phyloP scores from a whole-genome alignment of 92 coral and sea anemone species.

The Epizoanthus rinbou region DNA sequence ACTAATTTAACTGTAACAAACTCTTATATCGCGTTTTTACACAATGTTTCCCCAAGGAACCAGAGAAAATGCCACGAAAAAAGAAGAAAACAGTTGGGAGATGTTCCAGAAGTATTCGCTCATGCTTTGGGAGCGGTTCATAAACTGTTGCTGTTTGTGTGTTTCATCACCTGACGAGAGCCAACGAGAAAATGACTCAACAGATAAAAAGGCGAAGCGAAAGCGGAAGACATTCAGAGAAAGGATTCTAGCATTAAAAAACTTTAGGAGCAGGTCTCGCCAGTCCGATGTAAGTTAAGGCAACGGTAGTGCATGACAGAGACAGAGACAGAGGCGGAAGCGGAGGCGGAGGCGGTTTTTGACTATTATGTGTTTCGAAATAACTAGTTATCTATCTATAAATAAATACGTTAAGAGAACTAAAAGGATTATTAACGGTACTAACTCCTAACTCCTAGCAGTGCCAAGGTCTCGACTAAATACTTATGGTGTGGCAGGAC shows the following conservation, averaged over 20 bases:
- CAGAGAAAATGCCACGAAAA: slow-evolving; percentile 26
- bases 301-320: neutral
- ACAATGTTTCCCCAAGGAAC: slow-evolving; percentile 6
- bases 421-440: no score
- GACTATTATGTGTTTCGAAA: no score
- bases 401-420: no score
- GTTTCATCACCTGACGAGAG: neutral
- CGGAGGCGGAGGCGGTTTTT: no score
- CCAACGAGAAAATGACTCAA: neutral
- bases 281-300: neutral
- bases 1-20: no score
- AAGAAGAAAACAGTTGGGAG: slow-evolving; percentile 27
- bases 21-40: no score
- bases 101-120: neutral
- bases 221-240: slow-evolving; percentile 8
- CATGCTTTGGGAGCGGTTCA: slow-evolving; percentile 22
- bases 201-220: neutral
- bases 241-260: slow-evolving; percentile 6
- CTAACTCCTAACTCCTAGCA: no score
- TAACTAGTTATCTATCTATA: no score
- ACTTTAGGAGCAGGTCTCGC: slow-evolving; percentile 5
- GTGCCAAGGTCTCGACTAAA: no score
- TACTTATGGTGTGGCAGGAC: no score
- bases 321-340: no score
- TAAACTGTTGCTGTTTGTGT: slow-evolving; percentile 26